Evolutionary conservation across 2,797 vertebrate species (phyloP).

Genomic region (Falco cherrug): DNA sequence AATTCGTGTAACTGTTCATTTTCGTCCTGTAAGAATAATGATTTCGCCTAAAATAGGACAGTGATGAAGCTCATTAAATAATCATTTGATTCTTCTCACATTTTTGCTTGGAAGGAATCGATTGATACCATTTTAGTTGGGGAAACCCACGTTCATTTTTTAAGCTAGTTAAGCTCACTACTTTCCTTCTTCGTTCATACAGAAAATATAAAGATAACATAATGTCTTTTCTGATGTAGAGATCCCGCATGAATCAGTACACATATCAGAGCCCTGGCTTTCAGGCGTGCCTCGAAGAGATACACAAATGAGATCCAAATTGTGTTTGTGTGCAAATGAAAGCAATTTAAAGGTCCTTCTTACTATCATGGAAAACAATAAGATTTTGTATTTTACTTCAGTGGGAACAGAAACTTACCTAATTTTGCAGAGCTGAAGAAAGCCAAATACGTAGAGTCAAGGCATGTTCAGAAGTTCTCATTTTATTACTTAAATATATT

Average conservation of each 20-base stretch:
- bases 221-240: not conserved
- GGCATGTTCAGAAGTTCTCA: not conserved
- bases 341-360: not conserved
- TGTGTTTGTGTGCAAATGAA: not conserved
- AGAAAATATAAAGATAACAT: not conserved
- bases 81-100: not conserved
- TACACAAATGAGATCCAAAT: not conserved
- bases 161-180: not conserved
- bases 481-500: not conserved
- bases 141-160: not conserved
- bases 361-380: not conserved
- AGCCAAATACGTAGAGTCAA: not conserved
- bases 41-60: not conserved
- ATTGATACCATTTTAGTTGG: not conserved
- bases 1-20: not conserved
- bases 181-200: not conserved
- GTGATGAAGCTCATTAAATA: not conserved
- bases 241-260: not conserved
- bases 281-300: not conserved
- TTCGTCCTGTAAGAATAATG: not conserved
- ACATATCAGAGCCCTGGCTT: not conserved
- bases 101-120: not conserved
- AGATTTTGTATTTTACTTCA: not conserved
- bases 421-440: not conserved
- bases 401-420: not conserved